Base-by-base conservation (phyloP, 1,140 invertebrate species). In the Protaetia brevitarsis region DNA sequence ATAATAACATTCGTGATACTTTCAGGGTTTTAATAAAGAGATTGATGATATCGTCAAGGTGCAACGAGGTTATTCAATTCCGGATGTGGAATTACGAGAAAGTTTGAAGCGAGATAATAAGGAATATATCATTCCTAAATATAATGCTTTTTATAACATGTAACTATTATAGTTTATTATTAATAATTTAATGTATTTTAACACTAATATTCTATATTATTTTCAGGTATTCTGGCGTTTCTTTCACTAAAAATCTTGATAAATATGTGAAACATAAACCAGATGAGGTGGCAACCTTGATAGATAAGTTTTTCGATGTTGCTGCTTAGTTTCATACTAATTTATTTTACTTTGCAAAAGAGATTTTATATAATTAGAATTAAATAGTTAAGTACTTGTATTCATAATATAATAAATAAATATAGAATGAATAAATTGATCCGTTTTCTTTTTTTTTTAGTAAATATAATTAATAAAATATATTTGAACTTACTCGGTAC, bases 261-360 rank as follows among this genome's bases (percentile, higher is more conserved):
- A 98, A 99, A 79, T 98, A 98, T 80, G 86, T 97, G 27, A 96
- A 94, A 80, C 96, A 96, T 76, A 88, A 88, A 28, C 93, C 94
- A 6, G 85, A 91, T 69, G 91, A 95, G 82, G 87, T 96, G 0
- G 84, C 87, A 1, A 82, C 84, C 2, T 80, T 90, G 70, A 88
- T 96, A 51, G 89, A 93, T 74, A 88, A 87, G 67, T 93, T 96
- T 70, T 96, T 95, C 79, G 93, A 95, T 83, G 89, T 91, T 3
- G 84, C 86, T 19, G 86, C 86, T 21, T 87, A 79, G 83, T 28
- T 31, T 30, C 4, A 31, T n/a, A 34, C 21, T 51, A 23, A 51
- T 51, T 37, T 37, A 37, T 0, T 5, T 6, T 34, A 34, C n/a
- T 6, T 34, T 34, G 31, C 31, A 34, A 34, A 7, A 7, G 31